Percentiles rank a stretch among this genome's conserved stretches.
Conservation (phyloP, 1,140 invertebrate genomes). For the Rhyzopertha dominica region DNA sequence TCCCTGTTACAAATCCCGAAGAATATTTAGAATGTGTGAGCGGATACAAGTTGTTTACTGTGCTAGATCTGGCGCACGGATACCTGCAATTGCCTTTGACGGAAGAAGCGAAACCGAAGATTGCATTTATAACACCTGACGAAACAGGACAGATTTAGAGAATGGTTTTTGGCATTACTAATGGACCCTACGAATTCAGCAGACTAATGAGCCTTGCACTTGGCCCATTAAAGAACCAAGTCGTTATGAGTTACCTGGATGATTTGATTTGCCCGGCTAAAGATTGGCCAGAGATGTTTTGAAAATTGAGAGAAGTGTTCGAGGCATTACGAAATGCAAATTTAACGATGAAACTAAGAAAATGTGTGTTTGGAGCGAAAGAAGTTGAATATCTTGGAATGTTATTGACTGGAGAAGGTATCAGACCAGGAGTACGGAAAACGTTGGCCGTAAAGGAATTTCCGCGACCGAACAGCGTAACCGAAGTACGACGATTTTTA, state of each 20-base stretch:
- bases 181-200: conserved; percentile 34
- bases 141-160: conserved; percentile 44
- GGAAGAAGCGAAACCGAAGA: too few relatives aligned
- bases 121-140: conserved; percentile 43
- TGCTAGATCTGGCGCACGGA: conserved; percentile 14
- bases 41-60: too few relatives aligned
- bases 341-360: too few relatives aligned
- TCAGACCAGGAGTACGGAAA: background rate
- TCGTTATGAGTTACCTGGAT: conserved; percentile 29
- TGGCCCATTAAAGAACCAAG: conserved; percentile 22
- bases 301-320: too few relatives aligned
- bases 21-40: conserved; percentile 12
- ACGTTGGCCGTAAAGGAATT: conserved; percentile 1
- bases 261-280: conserved; percentile 26
- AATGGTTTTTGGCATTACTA: conserved; percentile 44
- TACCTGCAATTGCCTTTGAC: too few relatives aligned
- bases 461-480: background rate
- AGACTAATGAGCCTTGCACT: conserved; percentile 34
- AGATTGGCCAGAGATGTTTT: too few relatives aligned
- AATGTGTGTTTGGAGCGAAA: conserved; percentile 1
- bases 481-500: background rate
- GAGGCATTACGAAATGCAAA: too few relatives aligned
- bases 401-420: background rate
- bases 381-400: conserved; percentile 7
- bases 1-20: conserved; percentile 4